phyloP scores from a whole-genome alignment of 2,888 invertebrate genomes.

The Chrysodeixis includens region DNA sequence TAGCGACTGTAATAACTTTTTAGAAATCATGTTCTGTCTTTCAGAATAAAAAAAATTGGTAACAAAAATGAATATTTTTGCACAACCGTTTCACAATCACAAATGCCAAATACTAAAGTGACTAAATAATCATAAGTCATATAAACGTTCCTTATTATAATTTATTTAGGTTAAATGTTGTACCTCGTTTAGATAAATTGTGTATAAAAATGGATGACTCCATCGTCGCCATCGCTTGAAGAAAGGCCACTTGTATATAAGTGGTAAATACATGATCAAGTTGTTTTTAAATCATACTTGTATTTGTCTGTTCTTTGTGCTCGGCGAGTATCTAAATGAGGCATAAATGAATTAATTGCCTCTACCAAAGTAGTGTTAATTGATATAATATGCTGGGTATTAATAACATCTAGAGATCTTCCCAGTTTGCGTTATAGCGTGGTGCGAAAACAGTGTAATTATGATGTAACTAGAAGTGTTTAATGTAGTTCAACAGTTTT shows the following conservation, averaged over 20 bases:
- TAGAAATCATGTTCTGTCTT: neutral
- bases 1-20: neutral
- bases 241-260: too few relatives aligned
- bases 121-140: constrained; percentile 23
- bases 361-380: constrained; percentile 52
- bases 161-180: constrained; percentile 39
- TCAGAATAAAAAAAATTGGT: too few relatives aligned
- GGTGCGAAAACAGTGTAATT: too few relatives aligned
- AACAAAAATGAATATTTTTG: neutral
- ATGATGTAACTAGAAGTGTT: too few relatives aligned
- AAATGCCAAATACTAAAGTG: constrained; percentile 10
- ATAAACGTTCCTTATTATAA: constrained; percentile 46
- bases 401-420: neutral
- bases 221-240: too few relatives aligned
- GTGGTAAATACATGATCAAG: too few relatives aligned
- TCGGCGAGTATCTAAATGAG: neutral
- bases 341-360: constrained; percentile 12
- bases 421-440: too few relatives aligned
- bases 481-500: too few relatives aligned
- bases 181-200: neutral
- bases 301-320: neutral
- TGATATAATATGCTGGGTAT: constrained; percentile 22
- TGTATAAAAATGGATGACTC: too few relatives aligned
- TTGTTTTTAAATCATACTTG: too few relatives aligned
- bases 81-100: neutral